Evolutionary conservation across 1,140 invertebrate species (phyloP).

Genomic region (Elymnias hypermnestra): DNA sequence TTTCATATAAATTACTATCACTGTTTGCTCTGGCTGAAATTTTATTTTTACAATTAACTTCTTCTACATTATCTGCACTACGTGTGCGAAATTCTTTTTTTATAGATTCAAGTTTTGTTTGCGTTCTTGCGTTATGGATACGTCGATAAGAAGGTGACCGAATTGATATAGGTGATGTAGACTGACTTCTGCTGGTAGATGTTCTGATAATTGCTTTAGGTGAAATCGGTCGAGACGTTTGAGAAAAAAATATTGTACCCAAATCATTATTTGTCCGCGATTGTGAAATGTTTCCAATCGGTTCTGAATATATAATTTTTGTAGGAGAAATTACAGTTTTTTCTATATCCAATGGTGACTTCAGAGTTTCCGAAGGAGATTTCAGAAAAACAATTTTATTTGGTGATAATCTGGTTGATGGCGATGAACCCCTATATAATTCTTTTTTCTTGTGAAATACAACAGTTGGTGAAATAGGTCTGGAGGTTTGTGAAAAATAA

Average conservation of each 20-base stretch:
- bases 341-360: conserved; percentile 31
- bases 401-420: conserved; percentile 36
- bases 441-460: conserved; percentile 26
- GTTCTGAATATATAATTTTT: conserved; percentile 48
- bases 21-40: conserved; percentile 37
- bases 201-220: conserved; percentile 48
- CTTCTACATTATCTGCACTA: conserved; percentile 79
- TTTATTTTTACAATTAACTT: conserved; percentile 29
- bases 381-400: conserved; percentile 59
- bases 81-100: conserved; percentile 75
- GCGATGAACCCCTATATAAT: neutral
- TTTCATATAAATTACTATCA: conserved; percentile 49
- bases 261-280: no score
- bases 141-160: conserved; percentile 81
- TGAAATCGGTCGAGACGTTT: conserved; percentile 56
- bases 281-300: no score
- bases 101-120: conserved; percentile 46
- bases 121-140: conserved; percentile 75
- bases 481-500: conserved; percentile 3
- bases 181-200: conserved; percentile 54
- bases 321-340: conserved; percentile 38
- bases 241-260: conserved; percentile 51
- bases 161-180: conserved; percentile 75
- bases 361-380: conserved; percentile 40
- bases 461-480: conserved; percentile 8